A percentile compares a stretch with the other conserved stretches of the same genome.
Conservation (phyloP, 2,888 invertebrate species). For the Heterodera filipjevi region DNA sequence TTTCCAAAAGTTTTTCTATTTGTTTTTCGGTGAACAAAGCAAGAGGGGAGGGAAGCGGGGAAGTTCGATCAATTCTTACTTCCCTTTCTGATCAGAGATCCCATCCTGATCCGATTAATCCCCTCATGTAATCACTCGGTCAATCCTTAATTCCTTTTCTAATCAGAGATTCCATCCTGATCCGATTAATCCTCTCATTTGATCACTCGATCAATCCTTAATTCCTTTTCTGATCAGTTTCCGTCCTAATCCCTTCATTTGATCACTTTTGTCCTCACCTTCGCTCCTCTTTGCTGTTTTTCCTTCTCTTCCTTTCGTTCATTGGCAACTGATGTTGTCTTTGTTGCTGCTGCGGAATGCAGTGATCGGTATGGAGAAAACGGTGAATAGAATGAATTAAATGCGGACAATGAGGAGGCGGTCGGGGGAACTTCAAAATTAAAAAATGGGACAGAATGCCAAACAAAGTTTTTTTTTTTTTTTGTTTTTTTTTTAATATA, state of each 20-base stretch:
- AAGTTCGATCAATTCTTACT: too few species aligned
- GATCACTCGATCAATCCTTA: too few species aligned
- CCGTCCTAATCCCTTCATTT: constrained; percentile 4
- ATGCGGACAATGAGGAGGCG: not conserved
- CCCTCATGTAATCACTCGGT: too few species aligned
- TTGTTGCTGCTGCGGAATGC: not conserved
- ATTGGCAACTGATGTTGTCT: not conserved
- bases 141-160: too few species aligned
- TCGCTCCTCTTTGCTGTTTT: constrained; percentile 9
- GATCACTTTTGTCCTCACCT: not conserved
- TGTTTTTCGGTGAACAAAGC: too few species aligned
- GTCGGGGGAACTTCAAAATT: constrained; percentile 1
- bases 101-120: too few species aligned
- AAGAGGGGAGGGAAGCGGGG: too few species aligned
- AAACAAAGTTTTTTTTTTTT: not conserved
- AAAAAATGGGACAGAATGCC: not conserved
- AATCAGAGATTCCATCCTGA: too few species aligned
- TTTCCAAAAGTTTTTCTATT: too few species aligned
- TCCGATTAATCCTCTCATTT: too few species aligned
- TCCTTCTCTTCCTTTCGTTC: not conserved
- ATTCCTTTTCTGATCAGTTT: constrained; percentile 8
- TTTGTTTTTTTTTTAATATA: too few species aligned
- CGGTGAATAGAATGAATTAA: not conserved
- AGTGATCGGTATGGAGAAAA: not conserved
- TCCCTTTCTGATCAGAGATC: too few species aligned